phyloP scores from a whole-genome alignment of 2,113 vertebrate species.

The Alouatta palliata region DNA sequence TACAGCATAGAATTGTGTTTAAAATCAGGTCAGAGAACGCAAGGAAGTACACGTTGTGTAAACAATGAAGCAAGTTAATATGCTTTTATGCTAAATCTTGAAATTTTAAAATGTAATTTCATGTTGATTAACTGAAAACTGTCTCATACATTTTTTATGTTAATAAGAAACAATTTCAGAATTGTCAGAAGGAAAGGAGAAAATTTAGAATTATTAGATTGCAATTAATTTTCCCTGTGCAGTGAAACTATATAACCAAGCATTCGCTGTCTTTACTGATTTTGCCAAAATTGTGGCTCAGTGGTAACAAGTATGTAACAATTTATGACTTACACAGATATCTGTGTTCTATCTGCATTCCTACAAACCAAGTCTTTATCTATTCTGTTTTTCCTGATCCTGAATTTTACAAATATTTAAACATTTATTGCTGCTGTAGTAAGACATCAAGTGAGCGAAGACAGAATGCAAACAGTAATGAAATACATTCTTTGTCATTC shows the following conservation, averaged over 20 bases:
- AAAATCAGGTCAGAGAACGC: neutral
- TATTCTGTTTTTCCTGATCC: neutral
- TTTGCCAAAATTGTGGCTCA: neutral
- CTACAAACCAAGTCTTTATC: neutral
- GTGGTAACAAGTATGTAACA: neutral
- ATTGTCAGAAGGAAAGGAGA: constrained; percentile 1
- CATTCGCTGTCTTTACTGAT: neutral
- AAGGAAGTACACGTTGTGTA: neutral
- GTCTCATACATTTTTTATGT: neutral
- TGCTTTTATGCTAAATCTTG: neutral
- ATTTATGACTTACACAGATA: neutral
- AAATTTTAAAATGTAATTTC: constrained; percentile 38
- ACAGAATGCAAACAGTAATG: neutral
- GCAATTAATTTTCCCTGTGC: constrained; percentile 6
- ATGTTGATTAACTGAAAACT: constrained; percentile 2
- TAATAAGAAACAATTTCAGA: neutral
- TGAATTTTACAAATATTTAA: constrained; percentile 40
- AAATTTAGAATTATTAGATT: constrained; percentile 29
- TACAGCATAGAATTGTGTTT: neutral
- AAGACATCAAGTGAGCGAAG: neutral
- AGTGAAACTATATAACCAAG: neutral
- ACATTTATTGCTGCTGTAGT: neutral
- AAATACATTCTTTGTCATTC: constrained; percentile 21
- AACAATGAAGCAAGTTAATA: neutral
- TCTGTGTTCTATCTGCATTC: neutral